Evolutionary conservation across 1,140 invertebrate genomes (phyloP).

Genomic region (Phymastichus coffea): DNA sequence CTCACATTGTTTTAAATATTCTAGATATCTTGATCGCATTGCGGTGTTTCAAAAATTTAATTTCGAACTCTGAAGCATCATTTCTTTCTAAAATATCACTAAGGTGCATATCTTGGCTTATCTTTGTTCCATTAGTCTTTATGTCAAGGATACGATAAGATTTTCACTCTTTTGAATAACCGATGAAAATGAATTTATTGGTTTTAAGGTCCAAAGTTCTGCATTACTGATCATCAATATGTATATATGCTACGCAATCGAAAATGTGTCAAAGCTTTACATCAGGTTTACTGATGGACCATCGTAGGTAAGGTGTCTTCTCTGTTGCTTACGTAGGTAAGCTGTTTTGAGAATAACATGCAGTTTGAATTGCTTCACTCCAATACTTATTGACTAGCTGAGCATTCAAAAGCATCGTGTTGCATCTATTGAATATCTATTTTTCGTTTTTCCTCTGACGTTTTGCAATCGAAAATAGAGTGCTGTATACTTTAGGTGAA

Average conservation of each 20-base stretch:
- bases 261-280: slow-evolving; percentile 28
- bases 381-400: slow-evolving; percentile 42
- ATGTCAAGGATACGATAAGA: slow-evolving; percentile 21
- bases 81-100: too few species aligned
- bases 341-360: slow-evolving; percentile 45
- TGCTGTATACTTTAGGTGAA: neutral
- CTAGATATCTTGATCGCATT: too few species aligned
- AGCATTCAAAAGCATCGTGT: slow-evolving; percentile 35
- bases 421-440: neutral
- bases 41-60: too few species aligned
- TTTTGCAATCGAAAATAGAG: neutral
- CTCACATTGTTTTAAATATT: too few species aligned
- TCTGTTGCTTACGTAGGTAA: slow-evolving; percentile 9
- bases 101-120: too few species aligned
- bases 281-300: slow-evolving; percentile 15
- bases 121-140: neutral
- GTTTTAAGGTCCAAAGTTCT: too few species aligned
- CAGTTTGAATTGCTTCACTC: slow-evolving; percentile 48
- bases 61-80: neutral
- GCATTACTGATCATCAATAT: slow-evolving; percentile 23
- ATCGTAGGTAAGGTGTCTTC: slow-evolving; percentile 16
- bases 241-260: slow-evolving; percentile 32
- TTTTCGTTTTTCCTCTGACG: slow-evolving; percentile 14
- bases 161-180: slow-evolving; percentile 38
- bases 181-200: too few species aligned